A percentile compares a stretch with the other conserved stretches of the same genome.
Evolutionary conservation across 1,140 invertebrate species (phyloP).

Genomic region (Coptotermes formosanus): DNA sequence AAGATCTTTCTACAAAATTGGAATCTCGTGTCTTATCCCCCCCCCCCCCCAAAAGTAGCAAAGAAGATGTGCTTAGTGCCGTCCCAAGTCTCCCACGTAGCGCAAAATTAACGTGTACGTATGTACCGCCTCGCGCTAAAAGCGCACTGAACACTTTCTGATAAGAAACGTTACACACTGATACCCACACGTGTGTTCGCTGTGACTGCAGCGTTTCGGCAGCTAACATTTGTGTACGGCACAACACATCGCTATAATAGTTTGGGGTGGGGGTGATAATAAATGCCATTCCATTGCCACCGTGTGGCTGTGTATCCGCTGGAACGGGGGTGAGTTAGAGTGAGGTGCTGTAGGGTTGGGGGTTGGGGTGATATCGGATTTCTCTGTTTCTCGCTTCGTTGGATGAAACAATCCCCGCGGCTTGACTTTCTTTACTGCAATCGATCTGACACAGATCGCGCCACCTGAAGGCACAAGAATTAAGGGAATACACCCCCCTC

Average conservation of each 20-base stretch:
- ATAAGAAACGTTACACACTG: too few relatives aligned
- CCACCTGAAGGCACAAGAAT: neutral
- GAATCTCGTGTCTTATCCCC: too few relatives aligned
- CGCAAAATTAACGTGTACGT: too few relatives aligned
- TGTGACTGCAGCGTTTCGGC: too few relatives aligned
- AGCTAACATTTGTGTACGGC: neutral
- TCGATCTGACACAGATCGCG: neutral
- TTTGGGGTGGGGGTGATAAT: neutral
- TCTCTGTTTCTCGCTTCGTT: slow-evolving; percentile 15
- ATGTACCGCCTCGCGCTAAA: too few relatives aligned
- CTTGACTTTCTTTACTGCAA: neutral
- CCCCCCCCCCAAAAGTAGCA: too few relatives aligned
- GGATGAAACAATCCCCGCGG: slow-evolving; percentile 11
- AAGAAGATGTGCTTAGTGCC: too few relatives aligned
- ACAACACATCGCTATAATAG: neutral
- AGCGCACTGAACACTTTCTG: too few relatives aligned
- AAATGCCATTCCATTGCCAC: neutral
- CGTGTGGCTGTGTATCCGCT: neutral
- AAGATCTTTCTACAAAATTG: too few relatives aligned
- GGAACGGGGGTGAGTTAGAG: neutral
- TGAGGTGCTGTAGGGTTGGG: neutral
- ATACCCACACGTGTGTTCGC: too few relatives aligned
- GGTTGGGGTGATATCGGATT: neutral
- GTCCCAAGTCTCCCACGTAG: too few relatives aligned
- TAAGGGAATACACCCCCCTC: neutral